Base-by-base conservation (phyloP, 2,888 invertebrate genomes). In the Epinotia demarniana region DNA sequence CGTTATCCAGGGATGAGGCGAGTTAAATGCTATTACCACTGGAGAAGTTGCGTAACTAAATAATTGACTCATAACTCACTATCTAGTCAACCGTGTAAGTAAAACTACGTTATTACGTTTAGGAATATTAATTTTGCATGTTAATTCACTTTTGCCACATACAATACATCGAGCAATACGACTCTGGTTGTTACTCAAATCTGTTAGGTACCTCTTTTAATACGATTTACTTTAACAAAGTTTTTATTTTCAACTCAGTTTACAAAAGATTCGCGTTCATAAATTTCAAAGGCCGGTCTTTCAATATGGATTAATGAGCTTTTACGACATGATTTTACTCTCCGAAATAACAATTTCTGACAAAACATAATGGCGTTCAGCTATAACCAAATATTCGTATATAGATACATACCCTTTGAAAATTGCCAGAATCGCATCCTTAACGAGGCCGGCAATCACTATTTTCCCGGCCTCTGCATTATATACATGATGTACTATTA, bases 241-340 rank as follows among this genome's bases (percentile, higher is more conserved):
- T 33, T 63, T 60, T 73, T 43, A 27, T 53, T 61, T 67, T 61
- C 60, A 67, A 53, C 39, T 61, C 23, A 16, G 60, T 58, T 19
- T 61, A 60, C 67, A 72, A 72, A 55, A 39, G 60, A 53, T 67
- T 53, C 39, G n/a, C 33, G 53, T 60, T 53, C 60, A 61, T 23
- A 39, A 61, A 53, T 61, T 73, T 61, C 33, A 67, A 60, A 61
- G 60, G 60, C 11, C 33, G 19, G 18, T 27, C 27, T 66, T 72
- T 67, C 60, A 61, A 67, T 60, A 67, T 43, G 27, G 57, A 72
- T 57, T 49, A 46, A 66, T 49, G 18, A 66, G 46, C 13, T 57
- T 63, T 72, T 43, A 43, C 43, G 33, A 63, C 62, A 43, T 55
- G 16, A 63, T 63, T 71, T 6, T 61, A 39, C 39, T 39, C 61